phyloP scores from a whole-genome alignment of 2,888 invertebrate species.

The Melieria picta region DNA sequence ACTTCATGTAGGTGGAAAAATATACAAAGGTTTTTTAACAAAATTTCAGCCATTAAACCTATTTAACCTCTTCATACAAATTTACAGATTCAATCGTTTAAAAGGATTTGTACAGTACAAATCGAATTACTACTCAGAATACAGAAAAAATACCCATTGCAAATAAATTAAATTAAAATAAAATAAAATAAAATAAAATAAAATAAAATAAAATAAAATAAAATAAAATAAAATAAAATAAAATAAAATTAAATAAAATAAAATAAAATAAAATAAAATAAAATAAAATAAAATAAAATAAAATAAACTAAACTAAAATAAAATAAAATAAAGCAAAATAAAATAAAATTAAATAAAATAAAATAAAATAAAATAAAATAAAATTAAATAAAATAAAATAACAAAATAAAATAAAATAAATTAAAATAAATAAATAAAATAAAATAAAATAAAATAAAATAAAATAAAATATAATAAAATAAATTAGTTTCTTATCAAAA shows the following conservation, averaged over 20 bases:
- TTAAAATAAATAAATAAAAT: not conserved
- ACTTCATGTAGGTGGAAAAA: too few species aligned
- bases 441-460: not conserved
- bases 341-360: constrained; percentile 7
- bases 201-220: constrained; percentile 19
- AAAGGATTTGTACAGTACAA: too few species aligned
- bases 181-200: constrained; percentile 18
- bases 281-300: constrained; percentile 13
- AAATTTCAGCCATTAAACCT: too few species aligned
- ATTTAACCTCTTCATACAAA: too few species aligned
- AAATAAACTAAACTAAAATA: constrained; percentile 11
- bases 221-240: constrained; percentile 7
- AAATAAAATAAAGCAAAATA: not conserved
- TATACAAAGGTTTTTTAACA: too few species aligned
- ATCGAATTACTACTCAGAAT: too few species aligned
- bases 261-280: not conserved
- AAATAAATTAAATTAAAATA: not conserved
- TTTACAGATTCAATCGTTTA: too few species aligned
- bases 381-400: not conserved
- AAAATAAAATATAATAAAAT: constrained; percentile 8
- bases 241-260: not conserved
- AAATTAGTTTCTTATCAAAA: too few species aligned
- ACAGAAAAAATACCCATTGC: too few species aligned
- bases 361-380: not conserved
- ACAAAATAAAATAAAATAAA: not conserved